Conservation (phyloP, 2,113 vertebrate genomes). For the Pipra filicauda region DNA sequence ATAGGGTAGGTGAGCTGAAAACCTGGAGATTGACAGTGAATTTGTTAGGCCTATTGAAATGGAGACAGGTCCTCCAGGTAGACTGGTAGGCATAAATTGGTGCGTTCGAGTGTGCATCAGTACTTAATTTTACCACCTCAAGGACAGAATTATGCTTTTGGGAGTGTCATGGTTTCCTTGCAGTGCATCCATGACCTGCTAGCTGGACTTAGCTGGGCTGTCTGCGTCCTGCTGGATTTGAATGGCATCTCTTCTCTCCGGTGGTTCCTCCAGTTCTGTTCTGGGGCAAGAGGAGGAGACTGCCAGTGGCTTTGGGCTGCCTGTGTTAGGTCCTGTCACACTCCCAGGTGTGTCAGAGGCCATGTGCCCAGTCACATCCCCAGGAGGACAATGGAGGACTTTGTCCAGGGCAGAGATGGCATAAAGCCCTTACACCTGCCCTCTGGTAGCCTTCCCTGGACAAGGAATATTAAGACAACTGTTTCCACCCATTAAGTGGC, state of each 20-base stretch:
- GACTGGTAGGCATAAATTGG: background rate
- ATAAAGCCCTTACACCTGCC: background rate
- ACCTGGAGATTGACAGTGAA: background rate
- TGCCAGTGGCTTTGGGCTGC: background rate
- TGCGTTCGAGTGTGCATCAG: background rate
- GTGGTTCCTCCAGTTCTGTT: background rate
- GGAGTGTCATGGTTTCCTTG: background rate
- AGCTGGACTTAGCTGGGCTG: background rate
- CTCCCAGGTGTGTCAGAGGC: background rate
- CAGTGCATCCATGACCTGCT: fast-evolving
- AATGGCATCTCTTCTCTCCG: background rate
- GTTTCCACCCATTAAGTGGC: background rate
- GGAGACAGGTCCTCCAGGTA: background rate
- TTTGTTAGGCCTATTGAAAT: background rate
- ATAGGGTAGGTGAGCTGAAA: background rate
- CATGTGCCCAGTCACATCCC: fast-evolving
- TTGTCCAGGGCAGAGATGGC: background rate
- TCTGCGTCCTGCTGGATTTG: background rate
- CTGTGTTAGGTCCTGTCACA: background rate
- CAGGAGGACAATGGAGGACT: background rate
- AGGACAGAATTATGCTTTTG: background rate
- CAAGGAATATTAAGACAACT: background rate
- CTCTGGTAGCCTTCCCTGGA: background rate
- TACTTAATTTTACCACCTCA: fast-evolving
- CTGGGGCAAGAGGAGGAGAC: background rate